A percentile compares a stretch with the other conserved stretches of the same genome.
These are phyloP conservation scores for Abramis brama DNA, from an alignment of 2,113 vertebrate genomes.

Conservation along the genomic window DNA sequence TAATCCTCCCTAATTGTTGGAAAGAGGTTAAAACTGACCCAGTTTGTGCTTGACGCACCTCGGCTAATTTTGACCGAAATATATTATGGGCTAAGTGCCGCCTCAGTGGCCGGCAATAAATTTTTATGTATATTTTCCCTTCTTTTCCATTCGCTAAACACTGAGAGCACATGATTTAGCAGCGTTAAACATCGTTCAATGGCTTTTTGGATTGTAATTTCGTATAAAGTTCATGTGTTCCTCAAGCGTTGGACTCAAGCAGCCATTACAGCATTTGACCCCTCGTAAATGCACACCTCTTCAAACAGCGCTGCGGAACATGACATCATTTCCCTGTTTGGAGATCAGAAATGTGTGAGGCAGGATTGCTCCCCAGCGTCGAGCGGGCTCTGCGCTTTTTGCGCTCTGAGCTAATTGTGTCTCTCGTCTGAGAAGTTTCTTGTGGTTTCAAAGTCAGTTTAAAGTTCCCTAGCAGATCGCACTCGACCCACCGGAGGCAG, in stretches of 20 bases:
- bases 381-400: constrained; percentile 23
- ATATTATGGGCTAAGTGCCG: constrained; percentile 34
- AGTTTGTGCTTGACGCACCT: background rate
- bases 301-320: constrained; percentile 45
- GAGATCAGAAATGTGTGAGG: constrained; percentile 43
- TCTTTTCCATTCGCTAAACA: constrained; percentile 50
- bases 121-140: constrained; percentile 43
- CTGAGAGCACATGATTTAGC: constrained; percentile 40
- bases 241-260: constrained; percentile 19
- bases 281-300: constrained; percentile 58
- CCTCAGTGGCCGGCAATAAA: constrained; percentile 35
- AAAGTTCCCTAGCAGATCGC: constrained; percentile 26
- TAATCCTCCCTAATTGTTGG: constrained; percentile 20
- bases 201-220: constrained; percentile 38
- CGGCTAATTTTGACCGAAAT: constrained; percentile 5
- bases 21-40: constrained; percentile 7
- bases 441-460: constrained; percentile 40
- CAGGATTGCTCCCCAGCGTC: constrained; percentile 35
- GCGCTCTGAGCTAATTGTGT: constrained; percentile 61
- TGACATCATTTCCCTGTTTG: constrained; percentile 62
- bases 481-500: background rate
- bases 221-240: constrained; percentile 30
- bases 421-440: constrained; percentile 53
- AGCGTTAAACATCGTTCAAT: constrained; percentile 44
- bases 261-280: constrained; percentile 48